Conservation (phyloP, 2,113 vertebrate genomes). For the Capreolus pygargus region DNA sequence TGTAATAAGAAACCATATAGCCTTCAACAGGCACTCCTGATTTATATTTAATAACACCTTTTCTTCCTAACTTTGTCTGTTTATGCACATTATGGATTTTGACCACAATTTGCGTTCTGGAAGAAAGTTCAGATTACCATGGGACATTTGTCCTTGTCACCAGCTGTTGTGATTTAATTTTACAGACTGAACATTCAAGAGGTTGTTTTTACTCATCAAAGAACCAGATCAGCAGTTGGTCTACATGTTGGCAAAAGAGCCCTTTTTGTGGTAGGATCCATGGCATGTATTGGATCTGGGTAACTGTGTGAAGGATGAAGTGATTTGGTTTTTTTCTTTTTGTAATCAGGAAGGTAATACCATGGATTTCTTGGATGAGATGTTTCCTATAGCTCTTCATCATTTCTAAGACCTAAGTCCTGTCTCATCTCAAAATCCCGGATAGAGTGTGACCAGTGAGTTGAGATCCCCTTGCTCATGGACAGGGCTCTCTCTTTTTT, state of each 20-base stretch:
- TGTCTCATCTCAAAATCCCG: not conserved
- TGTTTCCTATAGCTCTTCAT: not conserved
- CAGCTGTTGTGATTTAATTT: not conserved
- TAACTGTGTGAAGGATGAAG: not conserved
- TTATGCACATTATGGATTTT: not conserved
- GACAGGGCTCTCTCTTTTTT: not conserved
- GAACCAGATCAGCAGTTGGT: not conserved
- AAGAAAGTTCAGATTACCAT: not conserved
- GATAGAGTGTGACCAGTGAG: not conserved
- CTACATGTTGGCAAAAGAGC: not conserved
- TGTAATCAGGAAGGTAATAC: not conserved
- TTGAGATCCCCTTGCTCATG: not conserved
- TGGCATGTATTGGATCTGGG: not conserved
- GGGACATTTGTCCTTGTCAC: not conserved
- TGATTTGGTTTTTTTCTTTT: not conserved
- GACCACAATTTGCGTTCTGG: not conserved
- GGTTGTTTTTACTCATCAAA: not conserved
- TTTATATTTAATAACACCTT: not conserved
- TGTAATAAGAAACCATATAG: not conserved
- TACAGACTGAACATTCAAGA: not conserved
- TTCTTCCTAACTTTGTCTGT: not conserved
- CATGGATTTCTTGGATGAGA: not conserved
- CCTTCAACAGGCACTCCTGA: not conserved
- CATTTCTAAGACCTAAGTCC: not conserved
- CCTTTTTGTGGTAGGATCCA: not conserved